Percentiles rank a stretch among this genome's conserved stretches.
Evolutionary conservation across 2,113 vertebrate species (phyloP).

Genomic region (Opisthocomus hoazin): DNA sequence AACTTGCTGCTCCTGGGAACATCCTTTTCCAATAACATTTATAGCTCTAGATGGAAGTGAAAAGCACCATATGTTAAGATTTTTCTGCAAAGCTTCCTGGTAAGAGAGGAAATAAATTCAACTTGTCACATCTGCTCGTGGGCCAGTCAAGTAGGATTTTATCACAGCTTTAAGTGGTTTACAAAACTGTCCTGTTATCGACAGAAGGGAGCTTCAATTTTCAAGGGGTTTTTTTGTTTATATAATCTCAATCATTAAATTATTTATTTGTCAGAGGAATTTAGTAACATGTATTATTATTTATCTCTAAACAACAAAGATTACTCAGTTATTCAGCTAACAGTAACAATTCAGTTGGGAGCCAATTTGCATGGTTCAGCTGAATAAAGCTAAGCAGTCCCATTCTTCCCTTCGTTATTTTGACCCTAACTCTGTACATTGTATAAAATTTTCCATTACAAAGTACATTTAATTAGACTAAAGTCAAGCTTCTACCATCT

Average conservation of each 20-base stretch:
- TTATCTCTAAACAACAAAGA: slow-evolving; percentile 66
- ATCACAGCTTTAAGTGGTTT: slow-evolving; percentile 90
- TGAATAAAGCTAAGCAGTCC: neutral
- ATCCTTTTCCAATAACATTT: slow-evolving; percentile 86
- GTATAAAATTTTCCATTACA: slow-evolving; percentile 53
- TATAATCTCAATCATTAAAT: slow-evolving; percentile 69
- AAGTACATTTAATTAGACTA: slow-evolving; percentile 62
- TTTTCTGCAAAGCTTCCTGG: slow-evolving; percentile 88
- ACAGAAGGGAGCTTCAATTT: slow-evolving; percentile 68
- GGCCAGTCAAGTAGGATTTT: slow-evolving; percentile 87
- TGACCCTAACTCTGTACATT: slow-evolving; percentile 10
- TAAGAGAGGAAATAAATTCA: slow-evolving; percentile 90
- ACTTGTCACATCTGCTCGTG: slow-evolving; percentile 90
- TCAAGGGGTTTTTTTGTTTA: slow-evolving; percentile 51
- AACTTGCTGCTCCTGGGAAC: slow-evolving; percentile 81
- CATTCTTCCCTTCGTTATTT: slow-evolving; percentile 29
- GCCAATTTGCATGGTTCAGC: slow-evolving; percentile 27
- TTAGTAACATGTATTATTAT: slow-evolving; percentile 57
- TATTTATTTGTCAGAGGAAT: slow-evolving; percentile 66
- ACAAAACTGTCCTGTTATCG: slow-evolving; percentile 86
- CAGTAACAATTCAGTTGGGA: slow-evolving; percentile 35
- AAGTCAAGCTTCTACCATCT: slow-evolving; percentile 50
- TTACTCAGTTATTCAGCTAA: slow-evolving; percentile 54
- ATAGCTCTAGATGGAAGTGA: slow-evolving; percentile 79
- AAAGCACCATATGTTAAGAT: slow-evolving; percentile 87